These are phyloP conservation scores for Plutomurus gul DNA, from an alignment of 1,140 invertebrate genomes.

Conservation along the genomic window DNA sequence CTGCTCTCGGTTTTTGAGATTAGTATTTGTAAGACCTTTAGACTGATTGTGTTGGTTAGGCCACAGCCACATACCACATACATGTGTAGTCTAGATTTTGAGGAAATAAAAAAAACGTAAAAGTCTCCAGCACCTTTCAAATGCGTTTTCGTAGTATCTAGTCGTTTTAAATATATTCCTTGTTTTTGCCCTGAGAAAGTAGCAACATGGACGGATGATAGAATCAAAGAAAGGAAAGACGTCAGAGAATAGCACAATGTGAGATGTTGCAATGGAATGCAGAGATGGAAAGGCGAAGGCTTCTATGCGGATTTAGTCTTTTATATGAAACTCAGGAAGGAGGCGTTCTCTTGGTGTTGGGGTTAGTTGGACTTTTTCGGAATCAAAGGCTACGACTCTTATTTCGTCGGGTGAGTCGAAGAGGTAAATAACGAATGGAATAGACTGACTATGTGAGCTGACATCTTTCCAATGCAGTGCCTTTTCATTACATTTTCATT, in stretches of 20 bases:
- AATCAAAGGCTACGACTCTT: neutral
- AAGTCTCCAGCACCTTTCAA: constrained; percentile 9
- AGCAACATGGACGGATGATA: constrained; percentile 20
- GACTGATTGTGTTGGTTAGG: neutral
- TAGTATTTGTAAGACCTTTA: no score
- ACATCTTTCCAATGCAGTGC: neutral
- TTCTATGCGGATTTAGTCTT: constrained; percentile 17
- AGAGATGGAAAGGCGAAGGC: neutral
- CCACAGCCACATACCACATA: constrained; percentile 4
- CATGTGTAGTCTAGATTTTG: constrained; percentile 6
- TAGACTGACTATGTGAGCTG: neutral
- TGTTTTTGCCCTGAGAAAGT: constrained; percentile 18
- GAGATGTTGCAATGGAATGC: neutral
- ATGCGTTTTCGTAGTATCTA: neutral
- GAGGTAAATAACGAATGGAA: neutral
- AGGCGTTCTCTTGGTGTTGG: neutral
- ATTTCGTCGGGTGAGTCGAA: neutral
- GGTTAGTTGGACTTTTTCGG: neutral
- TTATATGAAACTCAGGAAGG: neutral
- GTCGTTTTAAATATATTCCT: neutral
- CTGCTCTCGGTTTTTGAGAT: no score
- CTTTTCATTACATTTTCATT: constrained; percentile 21
- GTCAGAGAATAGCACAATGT: constrained; percentile 10
- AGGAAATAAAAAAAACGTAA: neutral
- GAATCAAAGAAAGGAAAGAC: constrained; percentile 5